These are phyloP conservation scores for Aricia agestis DNA, from an alignment of 1,140 invertebrate species.

Conservation along the genomic window DNA sequence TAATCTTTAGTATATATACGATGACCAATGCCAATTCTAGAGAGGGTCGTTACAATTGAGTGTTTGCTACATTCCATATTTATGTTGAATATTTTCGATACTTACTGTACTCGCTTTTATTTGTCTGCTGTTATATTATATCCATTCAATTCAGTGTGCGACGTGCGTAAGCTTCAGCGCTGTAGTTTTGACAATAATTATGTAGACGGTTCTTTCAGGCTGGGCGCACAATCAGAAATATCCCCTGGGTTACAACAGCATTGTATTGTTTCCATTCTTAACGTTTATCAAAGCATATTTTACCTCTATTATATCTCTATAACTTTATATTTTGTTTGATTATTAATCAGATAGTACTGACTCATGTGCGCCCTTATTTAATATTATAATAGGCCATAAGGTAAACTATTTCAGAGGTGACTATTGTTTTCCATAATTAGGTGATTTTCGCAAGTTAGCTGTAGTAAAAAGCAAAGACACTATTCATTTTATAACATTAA, in stretches of 20 bases:
- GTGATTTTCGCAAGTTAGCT: neutral
- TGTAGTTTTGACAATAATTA: conserved; percentile 25
- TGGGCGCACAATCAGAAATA: neutral
- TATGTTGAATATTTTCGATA: conserved; percentile 72
- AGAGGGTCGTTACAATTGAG: conserved; percentile 68
- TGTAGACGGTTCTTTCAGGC: conserved; percentile 9
- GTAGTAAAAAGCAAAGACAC: conserved; percentile 12
- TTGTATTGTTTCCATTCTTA: too few species aligned
- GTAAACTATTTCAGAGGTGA: neutral
- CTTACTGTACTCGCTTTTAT: conserved; percentile 49
- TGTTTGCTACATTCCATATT: conserved; percentile 76
- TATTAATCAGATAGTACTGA: neutral
- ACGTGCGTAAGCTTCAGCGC: conserved; percentile 18
- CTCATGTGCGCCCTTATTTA: neutral
- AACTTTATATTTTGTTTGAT: neutral
- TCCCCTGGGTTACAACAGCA: neutral
- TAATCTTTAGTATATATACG: conserved; percentile 63
- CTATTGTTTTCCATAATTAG: neutral
- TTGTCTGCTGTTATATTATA: conserved; percentile 27
- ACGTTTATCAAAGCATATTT: too few species aligned
- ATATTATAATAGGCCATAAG: conserved; percentile 6
- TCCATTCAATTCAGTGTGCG: conserved; percentile 1
- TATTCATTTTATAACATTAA: conserved; percentile 5
- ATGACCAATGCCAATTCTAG: conserved; percentile 58
- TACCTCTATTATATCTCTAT: neutral